Evolutionary conservation across 2,113 vertebrate species (phyloP).

Genomic region (Callipepla squamata): DNA sequence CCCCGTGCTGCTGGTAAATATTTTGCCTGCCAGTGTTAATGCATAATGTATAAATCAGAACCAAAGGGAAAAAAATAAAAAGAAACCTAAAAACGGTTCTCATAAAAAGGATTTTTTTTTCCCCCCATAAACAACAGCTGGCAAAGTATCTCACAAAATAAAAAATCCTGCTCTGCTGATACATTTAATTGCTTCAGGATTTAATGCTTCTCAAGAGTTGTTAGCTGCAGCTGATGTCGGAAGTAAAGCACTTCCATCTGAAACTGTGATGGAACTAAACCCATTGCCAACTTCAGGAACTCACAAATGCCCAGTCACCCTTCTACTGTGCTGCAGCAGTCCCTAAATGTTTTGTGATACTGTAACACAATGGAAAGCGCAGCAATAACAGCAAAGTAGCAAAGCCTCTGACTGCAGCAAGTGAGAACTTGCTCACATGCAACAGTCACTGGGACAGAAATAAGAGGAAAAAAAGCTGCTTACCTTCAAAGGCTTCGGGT

Average conservation of each 20-base stretch:
- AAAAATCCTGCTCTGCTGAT: not conserved
- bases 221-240: not conserved
- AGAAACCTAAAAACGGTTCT: constrained; percentile 46
- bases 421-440: too few relatives aligned
- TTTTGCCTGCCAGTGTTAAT: constrained; percentile 43
- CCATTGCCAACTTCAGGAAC: not conserved
- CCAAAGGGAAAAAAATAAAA: not conserved
- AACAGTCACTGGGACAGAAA: too few relatives aligned
- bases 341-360: not conserved
- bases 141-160: constrained; percentile 21
- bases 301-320: rapidly evolving
- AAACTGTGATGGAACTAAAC: not conserved
- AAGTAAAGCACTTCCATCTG: not conserved
- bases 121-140: constrained; percentile 48
- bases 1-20: not conserved
- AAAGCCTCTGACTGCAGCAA: too few relatives aligned
- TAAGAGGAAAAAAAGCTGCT: too few relatives aligned
- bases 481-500: too few relatives aligned
- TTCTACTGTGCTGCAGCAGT: not conserved
- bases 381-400: too few relatives aligned
- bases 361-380: too few relatives aligned
- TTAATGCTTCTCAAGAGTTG: not conserved
- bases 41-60: constrained; percentile 54
- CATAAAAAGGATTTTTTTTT: constrained; percentile 22
- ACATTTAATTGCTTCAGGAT: constrained; percentile 43